Percentiles rank a stretch among this genome's conserved stretches.
phyloP scores from a whole-genome alignment of 2,888 invertebrate species.

The Phalera bucephala region DNA sequence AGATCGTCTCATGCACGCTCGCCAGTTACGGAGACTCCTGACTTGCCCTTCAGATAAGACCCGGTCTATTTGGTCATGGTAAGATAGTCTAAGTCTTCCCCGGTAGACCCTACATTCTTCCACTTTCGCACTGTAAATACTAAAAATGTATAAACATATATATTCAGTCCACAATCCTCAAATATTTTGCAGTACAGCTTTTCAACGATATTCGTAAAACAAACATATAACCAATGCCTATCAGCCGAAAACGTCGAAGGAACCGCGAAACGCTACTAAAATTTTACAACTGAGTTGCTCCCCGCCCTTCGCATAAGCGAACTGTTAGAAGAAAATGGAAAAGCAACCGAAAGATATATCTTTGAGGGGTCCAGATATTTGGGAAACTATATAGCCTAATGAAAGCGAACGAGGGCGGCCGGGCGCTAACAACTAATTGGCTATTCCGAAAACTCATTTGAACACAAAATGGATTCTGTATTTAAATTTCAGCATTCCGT shows the following conservation, averaged over 20 bases:
- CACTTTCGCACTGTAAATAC: no score
- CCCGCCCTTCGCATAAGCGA: slow-evolving; percentile 57
- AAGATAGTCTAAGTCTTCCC: no score
- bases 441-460: slow-evolving; percentile 83
- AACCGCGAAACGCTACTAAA: slow-evolving; percentile 67
- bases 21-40: no score
- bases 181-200: no score
- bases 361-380: slow-evolving; percentile 78
- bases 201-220: slow-evolving; percentile 10
- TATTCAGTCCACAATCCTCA: no score
- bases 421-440: slow-evolving; percentile 83
- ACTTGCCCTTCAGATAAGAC: no score
- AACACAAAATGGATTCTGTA: slow-evolving; percentile 83
- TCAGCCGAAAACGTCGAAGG: slow-evolving; percentile 35
- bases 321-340: slow-evolving; percentile 74
- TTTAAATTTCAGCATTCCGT: slow-evolving; percentile 81
- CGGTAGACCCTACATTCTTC: no score
- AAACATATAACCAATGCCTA: slow-evolving; percentile 18
- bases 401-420: slow-evolving; percentile 81
- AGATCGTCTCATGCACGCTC: no score
- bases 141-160: no score
- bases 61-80: no score
- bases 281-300: slow-evolving; percentile 67
- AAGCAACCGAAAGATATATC: slow-evolving; percentile 77
- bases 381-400: slow-evolving; percentile 82